Base-by-base conservation (phyloP, 2,113 vertebrate species). In the Clinocottus analis region DNA sequence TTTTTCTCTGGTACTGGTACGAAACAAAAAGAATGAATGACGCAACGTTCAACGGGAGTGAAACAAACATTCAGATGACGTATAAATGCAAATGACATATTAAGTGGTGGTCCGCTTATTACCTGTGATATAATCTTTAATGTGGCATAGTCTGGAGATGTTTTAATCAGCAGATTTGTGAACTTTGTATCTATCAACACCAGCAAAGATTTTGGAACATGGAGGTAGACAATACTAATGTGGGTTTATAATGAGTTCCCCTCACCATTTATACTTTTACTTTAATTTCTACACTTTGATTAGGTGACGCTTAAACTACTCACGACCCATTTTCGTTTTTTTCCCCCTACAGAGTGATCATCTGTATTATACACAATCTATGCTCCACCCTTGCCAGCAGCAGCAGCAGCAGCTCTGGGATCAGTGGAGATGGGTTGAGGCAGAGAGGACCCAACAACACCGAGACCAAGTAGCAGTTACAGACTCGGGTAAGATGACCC, bases 371-470 rank as follows among this genome's bases (percentile, higher is more conserved):
- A 83, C 5, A 79, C 67, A 8, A 89, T 81, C 83, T 90, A 0
- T 13, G 75, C 9, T 39, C 47, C n/a, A 23, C 65, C 1, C 79
- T 59, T 47, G 7, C 47, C 11, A 25, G 33, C 25, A 64, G 23
- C 23, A 66, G 49, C 45, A 17, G 60, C 35, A 63, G 29, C 56
- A n/a, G 35, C 65, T 21, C 23, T 37, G 83, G 81, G 62, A 70
- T 84, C 66, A 31, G 6, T 68, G 79, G 91, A 88, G 87, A 92
- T 92, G 92, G 89, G 87, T 81, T 92, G 84, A 91, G 81, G 63
- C 77, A 7, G 35, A 64, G 67, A 68, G 66, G 43, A 83, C 64
- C 63, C 23, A 23, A 64, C 74, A 39, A 51, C 69, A 80, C 53
- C 53, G 55, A 83, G 7, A 74, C 70, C 17, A 2, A 69, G 11